A percentile compares a stretch with the other conserved stretches of the same genome.
These are phyloP conservation scores for Galaxea fascicularis DNA, from an alignment of 92 coral and sea anemone species.

Conservation along the genomic window DNA sequence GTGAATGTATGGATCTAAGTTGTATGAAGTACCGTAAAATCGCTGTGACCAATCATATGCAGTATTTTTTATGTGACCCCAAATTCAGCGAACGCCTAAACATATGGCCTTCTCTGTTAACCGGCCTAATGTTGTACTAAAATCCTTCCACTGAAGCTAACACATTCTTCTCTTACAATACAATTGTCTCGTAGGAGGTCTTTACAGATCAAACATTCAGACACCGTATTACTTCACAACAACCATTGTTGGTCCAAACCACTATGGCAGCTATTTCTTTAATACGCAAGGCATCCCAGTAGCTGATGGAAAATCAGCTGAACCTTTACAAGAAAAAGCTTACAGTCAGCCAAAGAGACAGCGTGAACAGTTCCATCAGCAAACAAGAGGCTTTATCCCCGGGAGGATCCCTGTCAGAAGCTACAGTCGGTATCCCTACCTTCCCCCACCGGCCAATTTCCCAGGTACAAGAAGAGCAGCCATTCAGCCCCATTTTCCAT, in stretches of 20 bases:
- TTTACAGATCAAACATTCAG: conserved; percentile 28
- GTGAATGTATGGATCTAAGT: no score
- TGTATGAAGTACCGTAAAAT: no score
- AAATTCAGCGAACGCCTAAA: no score
- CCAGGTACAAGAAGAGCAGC: conserved; percentile 9
- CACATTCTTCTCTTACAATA: no score
- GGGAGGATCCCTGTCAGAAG: conserved; percentile 15
- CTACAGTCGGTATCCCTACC: conserved; percentile 36
- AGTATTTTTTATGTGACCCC: no score
- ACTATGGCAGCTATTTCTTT: conserved; percentile 8
- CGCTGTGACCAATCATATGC: no score
- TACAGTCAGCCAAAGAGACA: conserved; percentile 41
- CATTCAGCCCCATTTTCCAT: conserved; percentile 2
- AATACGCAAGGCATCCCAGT: not conserved
- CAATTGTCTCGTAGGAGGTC: conserved; percentile 1
- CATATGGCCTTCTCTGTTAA: no score
- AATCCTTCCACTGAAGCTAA: no score
- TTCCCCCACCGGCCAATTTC: not conserved
- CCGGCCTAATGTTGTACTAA: no score
- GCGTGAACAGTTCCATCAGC: conserved; percentile 52
- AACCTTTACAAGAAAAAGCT: conserved; percentile 27
- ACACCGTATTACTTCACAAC: conserved; percentile 23
- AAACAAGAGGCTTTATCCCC: conserved; percentile 39
- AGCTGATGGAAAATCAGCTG: conserved; percentile 23
- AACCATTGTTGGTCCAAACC: conserved; percentile 1